Conservation (phyloP, 2,113 vertebrate species). For the Ammodytes marinus region DNA sequence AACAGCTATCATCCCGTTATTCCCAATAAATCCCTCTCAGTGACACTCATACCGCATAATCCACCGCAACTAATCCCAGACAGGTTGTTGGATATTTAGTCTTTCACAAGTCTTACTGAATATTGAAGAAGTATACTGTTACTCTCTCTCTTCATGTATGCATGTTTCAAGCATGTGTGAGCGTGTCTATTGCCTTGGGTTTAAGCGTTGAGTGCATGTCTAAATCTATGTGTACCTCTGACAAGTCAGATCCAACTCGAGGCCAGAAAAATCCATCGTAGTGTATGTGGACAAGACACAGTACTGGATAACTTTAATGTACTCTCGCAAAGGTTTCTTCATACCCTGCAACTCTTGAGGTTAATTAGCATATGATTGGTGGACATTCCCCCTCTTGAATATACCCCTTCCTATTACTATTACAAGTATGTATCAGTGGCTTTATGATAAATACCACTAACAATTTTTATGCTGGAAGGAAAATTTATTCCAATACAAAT, state of each 20-base stretch:
- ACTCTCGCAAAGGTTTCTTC: conserved; percentile 34
- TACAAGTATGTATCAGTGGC: neutral
- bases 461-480: conserved; percentile 6
- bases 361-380: neutral
- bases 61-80: conserved; percentile 48
- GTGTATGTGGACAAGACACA: conserved; percentile 23
- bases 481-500: neutral
- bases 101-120: conserved; percentile 43
- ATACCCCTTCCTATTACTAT: neutral
- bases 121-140: conserved; percentile 1
- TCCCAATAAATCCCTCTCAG: conserved; percentile 53
- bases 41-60: conserved; percentile 60
- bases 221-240: conserved; percentile 8
- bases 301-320: conserved; percentile 32
- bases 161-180: neutral
- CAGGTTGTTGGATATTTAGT: conserved; percentile 35
- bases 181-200: neutral
- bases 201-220: neutral
- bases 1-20: conserved; percentile 60
- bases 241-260: conserved; percentile 51
- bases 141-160: conserved; percentile 1
- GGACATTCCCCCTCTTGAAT: neutral
- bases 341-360: conserved; percentile 7
- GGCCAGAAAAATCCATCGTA: conserved; percentile 58
- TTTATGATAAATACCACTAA: conserved; percentile 29